Conservation (phyloP, 2,113 vertebrate species). For the Xyrauchen texanus region DNA sequence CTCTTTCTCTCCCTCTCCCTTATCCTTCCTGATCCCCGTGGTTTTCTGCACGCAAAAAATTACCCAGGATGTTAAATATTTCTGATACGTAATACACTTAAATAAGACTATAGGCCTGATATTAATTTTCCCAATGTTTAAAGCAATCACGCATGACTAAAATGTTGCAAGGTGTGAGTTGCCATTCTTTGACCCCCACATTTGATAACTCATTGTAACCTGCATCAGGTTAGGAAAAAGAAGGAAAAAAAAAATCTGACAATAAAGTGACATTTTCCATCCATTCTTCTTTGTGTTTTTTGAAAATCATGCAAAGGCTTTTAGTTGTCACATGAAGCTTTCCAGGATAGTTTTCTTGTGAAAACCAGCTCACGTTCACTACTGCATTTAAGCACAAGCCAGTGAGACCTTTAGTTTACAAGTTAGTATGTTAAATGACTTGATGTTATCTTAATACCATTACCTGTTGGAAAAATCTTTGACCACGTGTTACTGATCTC, state of each 20-base stretch:
- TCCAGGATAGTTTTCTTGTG: background rate
- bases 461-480: background rate
- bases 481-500: background rate
- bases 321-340: slow-evolving; percentile 1
- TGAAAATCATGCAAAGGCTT: slow-evolving; percentile 40
- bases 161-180: slow-evolving; percentile 58
- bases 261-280: slow-evolving; percentile 58
- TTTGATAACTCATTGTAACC: slow-evolving; percentile 59
- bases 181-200: slow-evolving; percentile 41
- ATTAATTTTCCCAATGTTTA: slow-evolving; percentile 49
- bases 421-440: background rate
- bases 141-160: slow-evolving; percentile 61
- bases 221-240: slow-evolving; percentile 61
- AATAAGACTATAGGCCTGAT: slow-evolving; percentile 42
- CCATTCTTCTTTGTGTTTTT: slow-evolving; percentile 61
- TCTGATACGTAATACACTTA: slow-evolving; percentile 49
- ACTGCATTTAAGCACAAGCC: slow-evolving; percentile 26
- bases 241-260: slow-evolving; percentile 26
- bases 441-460: background rate
- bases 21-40: slow-evolving; percentile 23
- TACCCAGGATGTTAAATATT: slow-evolving; percentile 54
- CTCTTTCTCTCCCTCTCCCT: slow-evolving; percentile 47
- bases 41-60: slow-evolving; percentile 61
- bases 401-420: background rate
- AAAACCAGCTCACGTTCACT: no score